phyloP scores from a whole-genome alignment of 1,140 invertebrate genomes.

The Paracyclopina nana region DNA sequence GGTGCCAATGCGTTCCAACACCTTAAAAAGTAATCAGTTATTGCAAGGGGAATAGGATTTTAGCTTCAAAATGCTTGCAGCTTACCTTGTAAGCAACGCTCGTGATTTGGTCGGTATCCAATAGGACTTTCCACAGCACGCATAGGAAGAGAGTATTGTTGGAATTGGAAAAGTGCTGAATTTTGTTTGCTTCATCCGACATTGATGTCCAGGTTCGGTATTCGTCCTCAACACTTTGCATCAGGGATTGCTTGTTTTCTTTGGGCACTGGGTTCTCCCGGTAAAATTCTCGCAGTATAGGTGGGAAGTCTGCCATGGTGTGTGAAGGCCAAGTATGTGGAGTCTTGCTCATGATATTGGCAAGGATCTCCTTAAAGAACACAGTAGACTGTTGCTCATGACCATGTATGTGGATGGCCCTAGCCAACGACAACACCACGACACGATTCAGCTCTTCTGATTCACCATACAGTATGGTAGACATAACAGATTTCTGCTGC shows the following conservation, averaged over 20 bases:
- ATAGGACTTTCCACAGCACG: slow-evolving; percentile 84
- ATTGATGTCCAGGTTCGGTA: slow-evolving; percentile 73
- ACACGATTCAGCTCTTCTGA: slow-evolving; percentile 85
- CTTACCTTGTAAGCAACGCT: slow-evolving; percentile 79
- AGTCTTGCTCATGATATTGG: slow-evolving; percentile 75
- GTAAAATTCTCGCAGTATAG: slow-evolving; percentile 66
- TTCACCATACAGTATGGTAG: slow-evolving; percentile 54
- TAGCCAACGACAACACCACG: slow-evolving; percentile 71
- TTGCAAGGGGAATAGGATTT: slow-evolving; percentile 8
- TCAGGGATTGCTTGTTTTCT: slow-evolving; percentile 72
- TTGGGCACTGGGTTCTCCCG: slow-evolving; percentile 55
- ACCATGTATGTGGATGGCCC: slow-evolving; percentile 81
- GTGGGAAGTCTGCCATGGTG: slow-evolving; percentile 74
- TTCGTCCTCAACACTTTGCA: slow-evolving; percentile 32
- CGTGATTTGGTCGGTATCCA: slow-evolving; percentile 77
- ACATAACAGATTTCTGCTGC: slow-evolving; percentile 21
- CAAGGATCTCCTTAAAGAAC: slow-evolving; percentile 76
- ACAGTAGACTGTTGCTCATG: slow-evolving; percentile 40
- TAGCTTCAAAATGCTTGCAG: slow-evolving; percentile 15
- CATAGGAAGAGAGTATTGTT: slow-evolving; percentile 72
- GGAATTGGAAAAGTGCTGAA: slow-evolving; percentile 60
- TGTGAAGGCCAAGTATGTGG: slow-evolving; percentile 84
- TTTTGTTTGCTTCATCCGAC: slow-evolving; percentile 88
- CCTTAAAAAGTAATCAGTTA: slow-evolving; percentile 29
- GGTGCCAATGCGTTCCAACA: slow-evolving; percentile 77